Conservation (phyloP, 2,888 invertebrate species). For the Syritta pipiens region DNA sequence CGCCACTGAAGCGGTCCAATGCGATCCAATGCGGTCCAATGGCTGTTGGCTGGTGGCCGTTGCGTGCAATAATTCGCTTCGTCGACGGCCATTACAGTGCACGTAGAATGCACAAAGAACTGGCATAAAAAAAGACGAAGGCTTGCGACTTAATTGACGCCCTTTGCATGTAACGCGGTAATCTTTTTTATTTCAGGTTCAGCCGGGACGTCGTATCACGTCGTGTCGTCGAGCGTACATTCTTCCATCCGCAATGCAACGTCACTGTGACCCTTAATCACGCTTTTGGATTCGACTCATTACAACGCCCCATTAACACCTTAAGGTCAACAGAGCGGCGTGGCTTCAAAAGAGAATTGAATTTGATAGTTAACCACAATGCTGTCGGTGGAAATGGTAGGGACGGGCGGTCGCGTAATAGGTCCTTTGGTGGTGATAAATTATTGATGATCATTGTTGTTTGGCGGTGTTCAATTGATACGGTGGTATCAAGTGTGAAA, state of each 20-base stretch:
- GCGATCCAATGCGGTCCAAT: slow-evolving; percentile 13
- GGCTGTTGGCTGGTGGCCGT: no score
- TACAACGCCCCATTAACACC: slow-evolving; percentile 48
- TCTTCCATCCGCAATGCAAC: no score
- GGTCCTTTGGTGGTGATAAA: slow-evolving; percentile 35
- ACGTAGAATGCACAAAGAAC: no score
- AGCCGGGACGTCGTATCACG: no score
- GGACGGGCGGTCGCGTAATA: not conserved
- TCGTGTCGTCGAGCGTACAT: no score
- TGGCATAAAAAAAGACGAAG: no score
- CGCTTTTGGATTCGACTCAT: slow-evolving; percentile 11
- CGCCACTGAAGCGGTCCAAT: slow-evolving; percentile 16
- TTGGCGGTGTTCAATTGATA: slow-evolving; percentile 45
- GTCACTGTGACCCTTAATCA: not conserved
- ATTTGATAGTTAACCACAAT: no score
- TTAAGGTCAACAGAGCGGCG: slow-evolving; percentile 35
- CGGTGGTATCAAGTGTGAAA: slow-evolving; percentile 67
- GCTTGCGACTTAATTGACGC: slow-evolving; percentile 45
- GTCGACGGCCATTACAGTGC: slow-evolving; percentile 6
- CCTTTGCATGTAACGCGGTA: slow-evolving; percentile 31
- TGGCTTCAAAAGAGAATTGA: not conserved
- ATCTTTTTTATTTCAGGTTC: not conserved
- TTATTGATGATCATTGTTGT: slow-evolving; percentile 36
- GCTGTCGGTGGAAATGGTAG: not conserved
- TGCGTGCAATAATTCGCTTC: no score